phyloP scores from a whole-genome alignment of 2,113 vertebrate genomes.

The Cheilinus undulatus region DNA sequence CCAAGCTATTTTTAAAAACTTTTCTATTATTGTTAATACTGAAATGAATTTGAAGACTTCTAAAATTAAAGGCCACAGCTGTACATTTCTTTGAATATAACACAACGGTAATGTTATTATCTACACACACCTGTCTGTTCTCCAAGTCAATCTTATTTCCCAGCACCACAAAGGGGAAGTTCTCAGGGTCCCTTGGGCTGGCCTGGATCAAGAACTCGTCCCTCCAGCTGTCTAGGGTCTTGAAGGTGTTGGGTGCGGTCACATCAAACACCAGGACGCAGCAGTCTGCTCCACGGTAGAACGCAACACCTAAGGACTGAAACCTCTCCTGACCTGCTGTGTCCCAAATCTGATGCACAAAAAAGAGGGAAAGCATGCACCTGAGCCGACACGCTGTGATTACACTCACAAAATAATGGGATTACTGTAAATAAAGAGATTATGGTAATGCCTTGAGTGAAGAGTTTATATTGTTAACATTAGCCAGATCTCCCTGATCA shows the following conservation, averaged over 20 bases:
- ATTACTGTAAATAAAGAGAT: slow-evolving; percentile 3
- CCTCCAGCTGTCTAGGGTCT: slow-evolving; percentile 95
- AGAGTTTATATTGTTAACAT: slow-evolving; percentile 6
- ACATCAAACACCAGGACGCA: slow-evolving; percentile 96
- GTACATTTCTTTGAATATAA: background rate
- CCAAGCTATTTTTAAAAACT: background rate
- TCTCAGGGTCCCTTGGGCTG: slow-evolving; percentile 93
- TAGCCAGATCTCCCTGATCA: slow-evolving; percentile 1
- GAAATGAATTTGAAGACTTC: background rate
- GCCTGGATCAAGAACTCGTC: slow-evolving; percentile 97
- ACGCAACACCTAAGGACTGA: slow-evolving; percentile 95
- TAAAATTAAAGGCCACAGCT: background rate
- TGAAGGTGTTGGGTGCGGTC: slow-evolving; percentile 95
- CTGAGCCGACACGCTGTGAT: background rate
- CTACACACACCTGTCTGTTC: slow-evolving; percentile 85
- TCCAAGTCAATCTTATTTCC: slow-evolving; percentile 98
- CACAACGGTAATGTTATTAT: background rate
- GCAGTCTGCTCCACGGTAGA: slow-evolving; percentile 96
- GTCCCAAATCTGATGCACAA: slow-evolving; percentile 91
- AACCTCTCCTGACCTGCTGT: slow-evolving; percentile 96
- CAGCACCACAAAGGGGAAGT: slow-evolving; percentile 95
- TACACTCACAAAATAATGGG: background rate
- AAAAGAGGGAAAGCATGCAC: background rate
- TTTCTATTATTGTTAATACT: background rate
- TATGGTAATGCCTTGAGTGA: background rate